phyloP scores from a whole-genome alignment of 1,140 invertebrate species.

The silkworm (Bombyx mori) region DNA sequence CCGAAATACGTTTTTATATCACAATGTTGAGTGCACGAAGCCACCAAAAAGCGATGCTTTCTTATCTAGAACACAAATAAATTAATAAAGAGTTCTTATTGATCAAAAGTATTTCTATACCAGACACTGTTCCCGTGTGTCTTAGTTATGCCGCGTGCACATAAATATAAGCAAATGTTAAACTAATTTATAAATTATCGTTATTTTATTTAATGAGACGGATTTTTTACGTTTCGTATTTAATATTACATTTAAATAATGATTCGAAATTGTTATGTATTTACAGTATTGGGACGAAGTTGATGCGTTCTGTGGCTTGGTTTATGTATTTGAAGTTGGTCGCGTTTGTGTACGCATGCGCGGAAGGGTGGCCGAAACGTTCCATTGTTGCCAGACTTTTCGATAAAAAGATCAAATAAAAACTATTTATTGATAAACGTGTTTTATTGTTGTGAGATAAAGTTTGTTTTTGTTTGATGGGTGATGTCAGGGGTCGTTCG shows the following conservation, averaged over 20 bases:
- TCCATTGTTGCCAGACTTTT: conserved; percentile 47
- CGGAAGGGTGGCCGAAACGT: conserved; percentile 35
- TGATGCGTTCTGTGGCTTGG: conserved; percentile 46
- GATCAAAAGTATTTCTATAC: conserved; percentile 42
- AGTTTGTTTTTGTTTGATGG: conserved; percentile 22
- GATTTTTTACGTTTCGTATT: conserved; percentile 53
- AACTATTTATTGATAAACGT: conserved; percentile 11
- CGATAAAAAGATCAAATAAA: conserved; percentile 32
- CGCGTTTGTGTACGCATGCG: conserved; percentile 42
- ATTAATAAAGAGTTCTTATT: conserved; percentile 56
- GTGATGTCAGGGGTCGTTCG: conserved; percentile 13
- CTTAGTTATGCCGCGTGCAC: conserved; percentile 5
- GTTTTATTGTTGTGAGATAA: conserved; percentile 21
- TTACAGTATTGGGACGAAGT: conserved; percentile 59
- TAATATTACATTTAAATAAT: conserved; percentile 48
- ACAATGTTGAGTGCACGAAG: conserved; percentile 21
- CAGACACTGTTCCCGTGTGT: conserved; percentile 10
- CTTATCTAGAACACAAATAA: conserved; percentile 48
- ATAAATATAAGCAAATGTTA: background rate
- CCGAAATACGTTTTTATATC: conserved; percentile 21
- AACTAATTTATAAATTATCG: conserved; percentile 7
- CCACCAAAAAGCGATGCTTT: conserved; percentile 27
- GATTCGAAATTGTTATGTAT: conserved; percentile 58
- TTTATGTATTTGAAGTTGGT: conserved; percentile 40
- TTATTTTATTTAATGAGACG: conserved; percentile 32